phyloP scores from a whole-genome alignment of 2,113 vertebrate genomes.

The Microcebus tavaratra region DNA sequence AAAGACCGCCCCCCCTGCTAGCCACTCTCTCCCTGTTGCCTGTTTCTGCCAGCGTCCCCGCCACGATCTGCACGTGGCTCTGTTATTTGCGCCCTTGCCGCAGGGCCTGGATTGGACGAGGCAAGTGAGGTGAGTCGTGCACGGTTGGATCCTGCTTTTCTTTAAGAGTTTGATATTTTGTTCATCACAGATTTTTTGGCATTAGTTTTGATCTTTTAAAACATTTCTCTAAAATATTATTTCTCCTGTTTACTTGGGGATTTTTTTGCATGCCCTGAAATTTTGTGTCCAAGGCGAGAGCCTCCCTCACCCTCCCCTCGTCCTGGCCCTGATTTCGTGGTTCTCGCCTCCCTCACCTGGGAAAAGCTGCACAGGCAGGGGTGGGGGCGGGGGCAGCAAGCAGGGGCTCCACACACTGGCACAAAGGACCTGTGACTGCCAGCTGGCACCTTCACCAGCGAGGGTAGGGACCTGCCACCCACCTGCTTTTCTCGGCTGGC shows the following conservation, averaged over 20 bases:
- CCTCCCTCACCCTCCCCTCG: rapidly evolving
- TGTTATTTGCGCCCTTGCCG: background rate
- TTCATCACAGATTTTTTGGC: background rate
- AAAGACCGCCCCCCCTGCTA: background rate
- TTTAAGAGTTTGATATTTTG: background rate
- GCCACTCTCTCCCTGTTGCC: background rate
- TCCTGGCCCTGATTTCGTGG: background rate
- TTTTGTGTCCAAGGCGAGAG: background rate
- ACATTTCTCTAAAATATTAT: background rate
- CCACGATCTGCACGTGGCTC: background rate
- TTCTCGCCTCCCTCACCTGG: background rate
- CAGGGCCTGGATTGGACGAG: background rate
- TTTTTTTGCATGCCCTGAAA: background rate
- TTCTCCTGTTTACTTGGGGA: background rate
- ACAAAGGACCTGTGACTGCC: background rate
- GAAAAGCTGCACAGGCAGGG: background rate
- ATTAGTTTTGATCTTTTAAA: background rate
- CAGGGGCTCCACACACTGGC: background rate
- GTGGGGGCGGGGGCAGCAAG: background rate
- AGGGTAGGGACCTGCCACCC: rapidly evolving
- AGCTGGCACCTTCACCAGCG: background rate
- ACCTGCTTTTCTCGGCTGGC: background rate
- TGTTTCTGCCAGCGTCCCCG: background rate
- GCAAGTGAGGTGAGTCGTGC: background rate
- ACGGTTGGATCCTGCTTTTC: background rate